Conservation (phyloP, 2,888 invertebrate genomes). For the Leistus spinibarbis region DNA sequence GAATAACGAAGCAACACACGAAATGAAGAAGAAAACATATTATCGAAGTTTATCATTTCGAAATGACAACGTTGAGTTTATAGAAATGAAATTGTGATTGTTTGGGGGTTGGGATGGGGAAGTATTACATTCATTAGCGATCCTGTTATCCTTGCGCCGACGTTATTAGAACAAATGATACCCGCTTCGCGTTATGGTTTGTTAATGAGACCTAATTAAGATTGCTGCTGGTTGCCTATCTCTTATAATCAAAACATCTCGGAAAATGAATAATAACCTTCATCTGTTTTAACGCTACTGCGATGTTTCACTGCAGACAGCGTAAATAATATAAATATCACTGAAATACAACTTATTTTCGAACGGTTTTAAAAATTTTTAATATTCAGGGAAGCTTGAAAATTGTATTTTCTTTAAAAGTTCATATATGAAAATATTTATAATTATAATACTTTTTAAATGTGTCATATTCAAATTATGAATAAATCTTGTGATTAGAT, state of each 20-base stretch:
- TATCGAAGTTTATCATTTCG: neutral
- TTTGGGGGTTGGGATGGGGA: neutral
- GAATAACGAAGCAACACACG: neutral
- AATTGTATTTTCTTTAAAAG: too few relatives aligned
- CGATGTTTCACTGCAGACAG: too few relatives aligned
- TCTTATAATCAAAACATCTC: constrained; percentile 1
- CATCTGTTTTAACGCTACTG: neutral
- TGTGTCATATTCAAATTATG: too few relatives aligned
- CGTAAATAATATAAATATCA: too few relatives aligned
- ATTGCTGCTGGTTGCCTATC: neutral
- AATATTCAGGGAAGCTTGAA: too few relatives aligned
- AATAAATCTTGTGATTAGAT: too few relatives aligned
- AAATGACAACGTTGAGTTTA: constrained; percentile 3
- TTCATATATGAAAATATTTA: too few relatives aligned
- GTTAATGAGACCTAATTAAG: constrained; percentile 15
- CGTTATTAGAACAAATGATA: constrained; percentile 17
- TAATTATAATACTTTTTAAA: too few relatives aligned
- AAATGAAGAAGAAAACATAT: neutral
- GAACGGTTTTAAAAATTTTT: too few relatives aligned
- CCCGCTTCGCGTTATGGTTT: constrained; percentile 14
- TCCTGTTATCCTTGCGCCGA: neutral
- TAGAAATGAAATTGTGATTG: constrained; percentile 8
- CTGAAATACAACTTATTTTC: too few relatives aligned
- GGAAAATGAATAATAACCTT: neutral
- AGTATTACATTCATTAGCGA: constrained; percentile 18